Evolutionary conservation across 2,113 vertebrate genomes (phyloP), one percentile per base, ranked within the genome.

Genomic region (Barnardius zonarius): DNA sequence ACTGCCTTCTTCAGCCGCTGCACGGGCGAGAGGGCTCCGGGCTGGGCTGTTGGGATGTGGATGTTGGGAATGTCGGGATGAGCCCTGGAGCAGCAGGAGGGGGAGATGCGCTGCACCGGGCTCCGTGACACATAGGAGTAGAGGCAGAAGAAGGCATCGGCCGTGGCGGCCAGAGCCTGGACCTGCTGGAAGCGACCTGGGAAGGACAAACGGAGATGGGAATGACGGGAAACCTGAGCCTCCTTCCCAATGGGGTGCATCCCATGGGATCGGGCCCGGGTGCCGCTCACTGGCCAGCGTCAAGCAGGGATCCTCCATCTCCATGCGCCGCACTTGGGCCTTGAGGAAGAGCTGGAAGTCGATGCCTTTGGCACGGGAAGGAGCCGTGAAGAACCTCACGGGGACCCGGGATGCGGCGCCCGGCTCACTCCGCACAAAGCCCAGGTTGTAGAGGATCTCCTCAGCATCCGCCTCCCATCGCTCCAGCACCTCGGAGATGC

Each of bases 131-230:
- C 98, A 4, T 99, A 98, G 52, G 99, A 99, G 95, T 99, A 99
- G 77, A 99, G 98, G 73, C 98, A 99, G 97, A 98, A 99, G 94
- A 99, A 99, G 17, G 98, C 98, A 17, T 99, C 98, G 6, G 99
- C 98, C 27, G 98, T 99, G 5, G 96, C 98, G 10, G 98, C 98
- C 91, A 99, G 95, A 8, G 98, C 98, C 88, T 99, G 98, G 46
- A 99, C 98, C 92, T 99, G 99, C 96, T 98, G 98, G 97, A 99
- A 99, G 72, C 99, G 99, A 98, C 98, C 99, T 99, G 61, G 57
- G 57, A 59, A 59, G 33, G 35, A 62, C 35, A 27, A 37, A 37
- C 3, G 2, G 59, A 62, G 24, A 17, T 27, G 59, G 59, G 59
- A 59, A 59, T 59, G 33, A 4, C 1, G 20, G 64, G 52, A 76